Percentiles rank a stretch among this genome's conserved stretches.
phyloP scores from a whole-genome alignment of 2,113 vertebrate species.

The Pedionomus torquatus region DNA sequence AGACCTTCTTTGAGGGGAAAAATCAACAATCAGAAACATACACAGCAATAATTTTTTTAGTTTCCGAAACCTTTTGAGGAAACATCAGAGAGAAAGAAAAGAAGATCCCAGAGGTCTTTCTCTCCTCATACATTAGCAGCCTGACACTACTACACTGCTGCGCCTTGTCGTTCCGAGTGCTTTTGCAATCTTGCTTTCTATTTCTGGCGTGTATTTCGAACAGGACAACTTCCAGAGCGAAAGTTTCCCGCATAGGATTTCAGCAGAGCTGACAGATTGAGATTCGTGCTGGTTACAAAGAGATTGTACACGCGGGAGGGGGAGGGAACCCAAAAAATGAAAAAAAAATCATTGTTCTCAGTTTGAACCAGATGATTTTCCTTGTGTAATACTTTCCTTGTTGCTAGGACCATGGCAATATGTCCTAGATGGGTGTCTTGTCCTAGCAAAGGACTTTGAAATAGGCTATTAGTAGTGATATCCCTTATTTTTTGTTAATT shows the following conservation, averaged over 20 bases:
- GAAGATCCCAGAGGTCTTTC: neutral
- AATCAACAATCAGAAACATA: neutral
- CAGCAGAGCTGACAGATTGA: neutral
- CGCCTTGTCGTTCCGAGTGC: neutral
- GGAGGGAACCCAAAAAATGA: neutral
- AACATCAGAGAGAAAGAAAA: constrained; percentile 13
- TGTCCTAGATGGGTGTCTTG: neutral
- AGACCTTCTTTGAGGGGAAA: neutral
- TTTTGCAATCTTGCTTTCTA: neutral
- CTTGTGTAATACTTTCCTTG: neutral
- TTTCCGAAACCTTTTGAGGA: constrained; percentile 4
- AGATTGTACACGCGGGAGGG: neutral
- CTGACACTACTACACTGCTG: neutral
- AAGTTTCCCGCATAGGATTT: neutral
- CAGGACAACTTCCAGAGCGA: neutral
- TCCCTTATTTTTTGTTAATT: neutral
- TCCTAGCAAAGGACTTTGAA: neutral
- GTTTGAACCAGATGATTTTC: neutral
- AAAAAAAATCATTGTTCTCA: neutral
- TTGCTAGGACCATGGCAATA: neutral
- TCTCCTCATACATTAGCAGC: neutral
- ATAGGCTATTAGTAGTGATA: neutral
- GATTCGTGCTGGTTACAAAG: neutral
- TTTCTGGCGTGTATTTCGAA: neutral
- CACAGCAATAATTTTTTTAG: constrained; percentile 18